phyloP scores from a whole-genome alignment of 2,888 invertebrate genomes.

The Erannis defoliaria region DNA sequence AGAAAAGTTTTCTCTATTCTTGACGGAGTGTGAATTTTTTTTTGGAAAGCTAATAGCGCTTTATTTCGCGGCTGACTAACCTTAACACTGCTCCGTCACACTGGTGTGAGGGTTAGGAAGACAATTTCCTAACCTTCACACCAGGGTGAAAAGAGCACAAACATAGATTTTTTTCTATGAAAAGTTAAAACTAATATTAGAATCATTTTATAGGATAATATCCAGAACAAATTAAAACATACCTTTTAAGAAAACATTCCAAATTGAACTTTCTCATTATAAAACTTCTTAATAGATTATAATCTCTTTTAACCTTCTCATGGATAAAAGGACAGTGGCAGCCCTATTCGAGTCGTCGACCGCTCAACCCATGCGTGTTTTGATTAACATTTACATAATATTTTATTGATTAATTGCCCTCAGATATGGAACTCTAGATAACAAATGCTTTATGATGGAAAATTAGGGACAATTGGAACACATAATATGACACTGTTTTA shows the following conservation, averaged over 20 bases:
- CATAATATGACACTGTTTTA: slow-evolving; percentile 17
- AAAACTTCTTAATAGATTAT: background rate
- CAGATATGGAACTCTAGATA: slow-evolving; percentile 57
- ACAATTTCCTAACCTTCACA: no score
- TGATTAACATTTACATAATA: slow-evolving; percentile 55
- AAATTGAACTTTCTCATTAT: no score
- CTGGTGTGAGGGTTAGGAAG: no score
- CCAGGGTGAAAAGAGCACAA: no score
- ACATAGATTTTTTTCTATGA: no score
- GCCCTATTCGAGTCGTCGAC: slow-evolving; percentile 45
- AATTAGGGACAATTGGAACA: slow-evolving; percentile 42
- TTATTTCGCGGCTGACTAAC: background rate
- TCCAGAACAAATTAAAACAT: no score
- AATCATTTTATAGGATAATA: no score
- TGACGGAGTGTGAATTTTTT: slow-evolving; percentile 5
- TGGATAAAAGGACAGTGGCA: slow-evolving; percentile 20
- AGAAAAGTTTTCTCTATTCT: slow-evolving; percentile 32
- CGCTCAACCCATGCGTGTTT: slow-evolving; percentile 53
- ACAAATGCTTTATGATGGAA: slow-evolving; percentile 47
- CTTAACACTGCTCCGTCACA: no score
- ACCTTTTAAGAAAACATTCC: no score
- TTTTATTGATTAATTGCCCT: slow-evolving; percentile 67
- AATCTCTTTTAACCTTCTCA: background rate
- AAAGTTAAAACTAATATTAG: no score
- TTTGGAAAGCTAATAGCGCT: slow-evolving; percentile 5